Evolutionary conservation across 2,797 vertebrate genomes (phyloP).

Genomic region (Myioborus melanocephalus): DNA sequence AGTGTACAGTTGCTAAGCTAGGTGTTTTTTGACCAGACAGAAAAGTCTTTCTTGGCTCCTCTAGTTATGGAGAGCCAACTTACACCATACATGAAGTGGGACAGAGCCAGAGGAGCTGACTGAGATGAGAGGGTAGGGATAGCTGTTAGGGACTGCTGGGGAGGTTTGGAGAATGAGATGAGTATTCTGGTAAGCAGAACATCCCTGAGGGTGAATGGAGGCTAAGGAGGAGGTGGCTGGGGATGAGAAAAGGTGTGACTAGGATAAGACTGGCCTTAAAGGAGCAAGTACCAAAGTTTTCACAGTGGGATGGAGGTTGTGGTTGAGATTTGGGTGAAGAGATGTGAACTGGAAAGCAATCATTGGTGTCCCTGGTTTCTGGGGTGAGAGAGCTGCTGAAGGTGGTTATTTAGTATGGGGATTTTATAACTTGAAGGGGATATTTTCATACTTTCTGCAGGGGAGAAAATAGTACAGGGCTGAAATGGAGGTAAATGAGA

Average conservation of each 20-base stretch:
- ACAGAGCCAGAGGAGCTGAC: neutral
- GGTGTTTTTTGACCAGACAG: neutral
- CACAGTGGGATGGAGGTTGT: neutral
- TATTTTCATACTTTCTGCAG: neutral
- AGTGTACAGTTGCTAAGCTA: neutral
- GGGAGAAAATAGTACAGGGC: neutral
- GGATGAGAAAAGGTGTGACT: neutral
- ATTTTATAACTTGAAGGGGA: neutral
- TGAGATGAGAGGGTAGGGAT: neutral
- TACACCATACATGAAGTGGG: neutral
- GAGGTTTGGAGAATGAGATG: neutral
- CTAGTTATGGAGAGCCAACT: neutral
- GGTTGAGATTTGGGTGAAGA: neutral
- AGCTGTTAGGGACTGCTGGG: neutral
- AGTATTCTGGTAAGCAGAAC: neutral
- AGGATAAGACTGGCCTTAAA: neutral
- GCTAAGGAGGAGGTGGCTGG: neutral
- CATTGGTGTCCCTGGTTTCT: neutral
- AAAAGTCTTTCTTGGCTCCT: neutral
- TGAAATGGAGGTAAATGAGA: neutral
- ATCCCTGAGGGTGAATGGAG: accelerated
- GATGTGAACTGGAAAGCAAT: neutral
- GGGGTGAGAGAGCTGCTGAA: neutral
- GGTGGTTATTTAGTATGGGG: neutral
- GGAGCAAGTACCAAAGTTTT: neutral